phyloP scores from a whole-genome alignment of 2,113 vertebrate genomes.

The Promerops cafer region DNA sequence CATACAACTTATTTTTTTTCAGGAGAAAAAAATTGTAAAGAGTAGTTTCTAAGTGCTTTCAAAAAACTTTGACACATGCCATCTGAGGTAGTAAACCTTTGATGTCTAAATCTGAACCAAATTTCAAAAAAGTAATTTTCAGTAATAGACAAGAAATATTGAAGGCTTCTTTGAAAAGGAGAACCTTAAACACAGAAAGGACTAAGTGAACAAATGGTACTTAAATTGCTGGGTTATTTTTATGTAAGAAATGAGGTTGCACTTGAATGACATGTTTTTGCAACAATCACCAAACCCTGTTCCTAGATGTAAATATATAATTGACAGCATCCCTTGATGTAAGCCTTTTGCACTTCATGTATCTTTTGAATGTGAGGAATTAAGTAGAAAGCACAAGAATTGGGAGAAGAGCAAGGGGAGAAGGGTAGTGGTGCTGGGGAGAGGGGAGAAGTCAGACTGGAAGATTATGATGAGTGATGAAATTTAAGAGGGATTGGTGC shows the following conservation, averaged over 20 bases:
- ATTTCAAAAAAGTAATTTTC: not conserved
- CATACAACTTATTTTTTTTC: not conserved
- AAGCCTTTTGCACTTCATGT: not conserved
- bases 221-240: not conserved
- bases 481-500: not conserved
- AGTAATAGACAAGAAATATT: not conserved
- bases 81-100: not conserved
- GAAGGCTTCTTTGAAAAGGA: not conserved
- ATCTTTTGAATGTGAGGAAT: not conserved
- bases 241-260: not conserved
- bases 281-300: not conserved
- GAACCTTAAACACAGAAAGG: not conserved
- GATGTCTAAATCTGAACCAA: not conserved
- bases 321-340: not conserved
- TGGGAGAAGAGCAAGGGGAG: fast-evolving
- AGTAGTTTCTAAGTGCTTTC: not conserved
- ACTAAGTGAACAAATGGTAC: not conserved
- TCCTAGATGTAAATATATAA: not conserved
- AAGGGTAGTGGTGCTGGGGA: not conserved
- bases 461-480: not conserved
- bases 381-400: not conserved
- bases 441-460: not conserved
- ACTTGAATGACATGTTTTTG: not conserved
- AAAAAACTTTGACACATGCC: not conserved
- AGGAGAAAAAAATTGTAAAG: not conserved